phyloP scores from a whole-genome alignment of 2,797 vertebrate genomes.

The Pangasius krempfi region DNA sequence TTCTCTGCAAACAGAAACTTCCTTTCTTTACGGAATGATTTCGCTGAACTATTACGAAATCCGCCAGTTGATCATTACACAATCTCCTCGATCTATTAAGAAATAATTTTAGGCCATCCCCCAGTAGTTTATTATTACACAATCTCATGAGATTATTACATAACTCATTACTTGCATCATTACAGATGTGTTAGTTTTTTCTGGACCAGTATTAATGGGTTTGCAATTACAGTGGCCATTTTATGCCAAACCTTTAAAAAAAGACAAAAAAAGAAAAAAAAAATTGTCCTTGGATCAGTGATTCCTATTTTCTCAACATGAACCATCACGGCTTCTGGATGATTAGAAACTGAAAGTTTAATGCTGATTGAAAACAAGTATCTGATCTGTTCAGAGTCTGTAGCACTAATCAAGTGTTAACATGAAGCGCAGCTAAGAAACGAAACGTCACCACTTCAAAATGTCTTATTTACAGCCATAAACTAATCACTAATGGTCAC shows the following conservation, averaged over 20 bases:
- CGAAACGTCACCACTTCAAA: background rate
- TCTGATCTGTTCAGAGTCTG: background rate
- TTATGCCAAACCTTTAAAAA: background rate
- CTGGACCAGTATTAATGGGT: background rate
- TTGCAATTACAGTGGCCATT: background rate
- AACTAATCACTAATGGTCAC: background rate
- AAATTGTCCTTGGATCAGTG: background rate
- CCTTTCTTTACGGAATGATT: background rate
- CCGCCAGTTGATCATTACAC: background rate
- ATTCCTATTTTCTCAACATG: background rate
- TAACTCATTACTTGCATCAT: background rate
- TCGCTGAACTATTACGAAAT: background rate
- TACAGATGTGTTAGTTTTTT: background rate
- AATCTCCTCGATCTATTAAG: background rate
- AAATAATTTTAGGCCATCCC: background rate
- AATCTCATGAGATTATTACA: background rate
- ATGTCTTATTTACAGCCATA: background rate
- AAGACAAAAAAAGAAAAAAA: no score
- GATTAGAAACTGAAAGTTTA: background rate
- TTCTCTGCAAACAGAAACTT: background rate
- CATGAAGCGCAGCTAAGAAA: background rate
- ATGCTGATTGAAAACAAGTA: background rate
- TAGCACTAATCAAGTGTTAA: background rate
- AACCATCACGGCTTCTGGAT: background rate
- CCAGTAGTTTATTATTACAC: background rate